These are phyloP conservation scores for Lucilia cuprina DNA, from an alignment of 1,140 invertebrate genomes.

Conservation along the genomic window DNA sequence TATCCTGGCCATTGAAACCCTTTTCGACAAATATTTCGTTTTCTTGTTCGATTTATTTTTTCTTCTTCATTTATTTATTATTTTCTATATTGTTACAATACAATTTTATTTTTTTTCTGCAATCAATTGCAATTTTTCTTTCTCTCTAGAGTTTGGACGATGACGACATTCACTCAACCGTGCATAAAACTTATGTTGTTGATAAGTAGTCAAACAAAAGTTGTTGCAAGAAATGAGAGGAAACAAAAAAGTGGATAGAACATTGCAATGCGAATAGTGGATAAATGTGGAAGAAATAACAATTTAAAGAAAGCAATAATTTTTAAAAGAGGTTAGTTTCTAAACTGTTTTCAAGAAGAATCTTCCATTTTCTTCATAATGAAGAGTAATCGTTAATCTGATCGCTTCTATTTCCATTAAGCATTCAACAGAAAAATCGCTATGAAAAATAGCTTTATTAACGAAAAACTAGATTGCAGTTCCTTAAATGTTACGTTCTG, in stretches of 20 bases:
- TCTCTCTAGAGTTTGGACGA: background rate
- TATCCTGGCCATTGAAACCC: background rate
- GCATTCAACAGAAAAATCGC: no score
- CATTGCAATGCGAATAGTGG: no score
- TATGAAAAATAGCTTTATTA: no score
- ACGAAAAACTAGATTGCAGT: no score
- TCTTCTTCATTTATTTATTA: background rate
- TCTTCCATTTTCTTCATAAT: background rate
- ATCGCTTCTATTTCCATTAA: no score
- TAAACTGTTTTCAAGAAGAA: background rate
- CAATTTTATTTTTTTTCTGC: constrained; percentile 5
- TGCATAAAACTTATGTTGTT: constrained; percentile 30
- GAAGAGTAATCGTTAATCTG: no score
- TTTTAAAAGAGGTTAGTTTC: background rate
- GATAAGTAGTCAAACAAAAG: constrained; percentile 33
- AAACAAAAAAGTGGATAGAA: background rate
- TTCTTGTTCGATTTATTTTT: background rate
- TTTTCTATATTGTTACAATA: constrained; percentile 1
- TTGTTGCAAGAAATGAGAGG: background rate
- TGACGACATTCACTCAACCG: constrained; percentile 5
- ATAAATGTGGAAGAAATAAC: background rate
- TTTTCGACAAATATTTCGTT: background rate
- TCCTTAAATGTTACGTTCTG: no score
- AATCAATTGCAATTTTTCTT: background rate
- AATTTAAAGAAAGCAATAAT: background rate